These are phyloP conservation scores for Bubo scandiacus DNA, from an alignment of 2,113 vertebrate species.

Conservation along the genomic window DNA sequence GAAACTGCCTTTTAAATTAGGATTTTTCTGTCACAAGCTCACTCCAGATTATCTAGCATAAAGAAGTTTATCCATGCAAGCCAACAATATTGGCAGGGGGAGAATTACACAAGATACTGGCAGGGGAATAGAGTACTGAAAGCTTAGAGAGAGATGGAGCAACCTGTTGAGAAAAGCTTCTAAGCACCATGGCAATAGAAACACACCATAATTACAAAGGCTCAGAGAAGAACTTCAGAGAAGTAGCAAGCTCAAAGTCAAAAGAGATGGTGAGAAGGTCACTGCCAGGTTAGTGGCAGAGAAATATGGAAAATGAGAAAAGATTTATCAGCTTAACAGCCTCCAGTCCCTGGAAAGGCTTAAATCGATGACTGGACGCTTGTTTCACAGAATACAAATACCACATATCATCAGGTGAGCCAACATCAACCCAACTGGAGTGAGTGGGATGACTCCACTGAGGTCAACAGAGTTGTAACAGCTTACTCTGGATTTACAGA, in stretches of 20 bases:
- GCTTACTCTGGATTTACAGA: neutral
- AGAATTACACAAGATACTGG: slow-evolving; percentile 11
- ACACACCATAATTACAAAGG: neutral
- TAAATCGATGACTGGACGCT: neutral
- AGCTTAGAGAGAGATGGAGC: neutral
- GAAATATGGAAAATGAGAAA: neutral
- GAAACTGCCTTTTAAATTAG: neutral
- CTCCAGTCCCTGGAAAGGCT: slow-evolving; percentile 1
- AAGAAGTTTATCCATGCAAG: neutral
- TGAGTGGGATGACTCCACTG: neutral
- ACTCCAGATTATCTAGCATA: neutral
- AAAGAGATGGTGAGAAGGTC: neutral
- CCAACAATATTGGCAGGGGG: neutral
- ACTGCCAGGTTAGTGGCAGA: neutral
- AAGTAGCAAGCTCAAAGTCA: neutral
- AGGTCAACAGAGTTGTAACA: neutral
- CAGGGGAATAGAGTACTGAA: neutral
- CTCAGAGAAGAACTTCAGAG: neutral
- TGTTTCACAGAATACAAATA: slow-evolving; percentile 21
- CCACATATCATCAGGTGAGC: neutral
- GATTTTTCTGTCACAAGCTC: neutral
- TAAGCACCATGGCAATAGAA: neutral
- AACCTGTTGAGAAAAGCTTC: neutral
- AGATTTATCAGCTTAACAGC: neutral
- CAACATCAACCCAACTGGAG: neutral